phyloP scores from a whole-genome alignment of 1,140 invertebrate genomes.

The Saccostrea echinata region DNA sequence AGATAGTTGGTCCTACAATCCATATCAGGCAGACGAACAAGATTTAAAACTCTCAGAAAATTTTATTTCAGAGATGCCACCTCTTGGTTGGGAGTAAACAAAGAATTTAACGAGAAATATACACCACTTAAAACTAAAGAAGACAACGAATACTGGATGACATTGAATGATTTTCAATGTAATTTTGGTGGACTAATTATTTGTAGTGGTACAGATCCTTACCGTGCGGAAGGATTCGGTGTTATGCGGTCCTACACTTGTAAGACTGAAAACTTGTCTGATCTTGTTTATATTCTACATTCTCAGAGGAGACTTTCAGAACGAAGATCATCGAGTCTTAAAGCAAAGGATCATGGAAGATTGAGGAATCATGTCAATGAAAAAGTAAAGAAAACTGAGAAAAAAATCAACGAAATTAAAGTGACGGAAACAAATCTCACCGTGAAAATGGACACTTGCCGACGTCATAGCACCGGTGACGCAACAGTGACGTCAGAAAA shows the following conservation, averaged over 20 bases:
- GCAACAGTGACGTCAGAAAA: constrained; percentile 11
- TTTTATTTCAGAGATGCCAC: constrained; percentile 66
- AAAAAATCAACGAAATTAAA: constrained; percentile 46
- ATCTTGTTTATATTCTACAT: constrained; percentile 23
- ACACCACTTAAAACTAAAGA: constrained; percentile 70
- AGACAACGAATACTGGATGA: constrained; percentile 75
- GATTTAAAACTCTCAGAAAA: background rate
- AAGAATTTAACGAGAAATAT: constrained; percentile 69
- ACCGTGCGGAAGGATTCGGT: constrained; percentile 66
- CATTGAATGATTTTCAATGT: constrained; percentile 74
- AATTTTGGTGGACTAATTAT: constrained; percentile 76
- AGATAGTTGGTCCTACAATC: background rate
- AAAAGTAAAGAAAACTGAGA: background rate
- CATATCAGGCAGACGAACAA: background rate
- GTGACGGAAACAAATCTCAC: constrained; percentile 55
- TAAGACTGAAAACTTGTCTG: constrained; percentile 46
- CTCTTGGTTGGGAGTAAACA: constrained; percentile 72
- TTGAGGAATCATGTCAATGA: constrained; percentile 32
- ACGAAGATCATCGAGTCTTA: background rate
- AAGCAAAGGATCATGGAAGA: constrained; percentile 7
- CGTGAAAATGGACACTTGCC: constrained; percentile 56
- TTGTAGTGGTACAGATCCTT: constrained; percentile 71
- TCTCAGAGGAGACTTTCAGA: background rate
- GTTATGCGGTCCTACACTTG: constrained; percentile 62
- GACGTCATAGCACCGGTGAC: constrained; percentile 9